These are phyloP conservation scores for Lutjanus argentimaculatus DNA, from an alignment of 2,797 vertebrate species.

Conservation along the genomic window DNA sequence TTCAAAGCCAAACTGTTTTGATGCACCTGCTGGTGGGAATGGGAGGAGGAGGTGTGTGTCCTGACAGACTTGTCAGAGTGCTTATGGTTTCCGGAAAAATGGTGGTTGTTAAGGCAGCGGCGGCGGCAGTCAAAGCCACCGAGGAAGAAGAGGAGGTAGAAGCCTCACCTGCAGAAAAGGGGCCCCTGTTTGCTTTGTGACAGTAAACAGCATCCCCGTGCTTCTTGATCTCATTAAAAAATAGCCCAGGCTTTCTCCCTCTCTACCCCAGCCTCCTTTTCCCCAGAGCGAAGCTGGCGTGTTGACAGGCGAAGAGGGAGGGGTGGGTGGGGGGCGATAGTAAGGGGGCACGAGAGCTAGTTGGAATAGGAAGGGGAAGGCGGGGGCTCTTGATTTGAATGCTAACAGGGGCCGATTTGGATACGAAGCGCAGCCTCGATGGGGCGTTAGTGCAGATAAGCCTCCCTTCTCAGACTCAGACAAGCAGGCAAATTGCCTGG, in stretches of 20 bases:
- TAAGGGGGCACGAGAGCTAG: conserved; percentile 32
- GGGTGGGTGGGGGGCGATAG: conserved; percentile 25
- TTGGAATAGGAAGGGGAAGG: conserved; percentile 46
- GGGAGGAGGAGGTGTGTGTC: conserved; percentile 16
- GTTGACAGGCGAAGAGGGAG: conserved; percentile 46
- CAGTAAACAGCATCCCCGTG: conserved; percentile 66
- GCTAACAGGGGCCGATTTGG: conserved; percentile 73
- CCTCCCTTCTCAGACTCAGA: conserved; percentile 75
- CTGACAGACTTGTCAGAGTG: conserved; percentile 32
- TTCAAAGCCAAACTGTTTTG: conserved; percentile 26
- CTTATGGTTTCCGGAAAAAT: conserved; percentile 42
- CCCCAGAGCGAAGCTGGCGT: conserved; percentile 22
- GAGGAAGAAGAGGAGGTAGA: conserved; percentile 39
- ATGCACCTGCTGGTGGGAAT: conserved; percentile 33
- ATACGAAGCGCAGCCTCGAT: conserved; percentile 58
- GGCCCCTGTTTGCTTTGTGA: conserved; percentile 67
- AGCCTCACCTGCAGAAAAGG: conserved; percentile 21
- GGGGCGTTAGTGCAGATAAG: conserved; percentile 82
- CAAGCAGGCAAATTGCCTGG: conserved; percentile 82
- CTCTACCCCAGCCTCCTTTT: conserved; percentile 4
- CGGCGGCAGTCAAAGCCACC: conserved; percentile 14
- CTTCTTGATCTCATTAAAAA: conserved; percentile 77
- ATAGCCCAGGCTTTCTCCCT: conserved; percentile 44
- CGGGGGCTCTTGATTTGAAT: conserved; percentile 77
- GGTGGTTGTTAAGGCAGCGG: conserved; percentile 38